Percentiles rank a stretch among this genome's conserved stretches.
These are phyloP conservation scores for Babyrousa celebensis DNA, from an alignment of 2,797 vertebrate species.

Conservation along the genomic window DNA sequence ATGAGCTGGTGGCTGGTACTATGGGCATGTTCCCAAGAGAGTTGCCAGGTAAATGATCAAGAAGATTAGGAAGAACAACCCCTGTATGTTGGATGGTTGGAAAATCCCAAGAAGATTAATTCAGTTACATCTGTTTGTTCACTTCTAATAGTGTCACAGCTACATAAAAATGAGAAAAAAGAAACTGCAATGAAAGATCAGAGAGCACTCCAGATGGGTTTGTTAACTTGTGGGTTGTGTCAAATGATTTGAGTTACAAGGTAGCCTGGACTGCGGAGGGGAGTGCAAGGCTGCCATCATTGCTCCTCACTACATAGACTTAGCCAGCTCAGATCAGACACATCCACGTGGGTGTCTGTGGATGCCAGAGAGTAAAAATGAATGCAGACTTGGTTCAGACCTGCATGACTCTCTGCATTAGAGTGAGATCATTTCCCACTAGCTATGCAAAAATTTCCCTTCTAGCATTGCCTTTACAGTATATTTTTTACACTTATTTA, in stretches of 20 bases:
- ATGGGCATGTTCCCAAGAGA: constrained; percentile 33
- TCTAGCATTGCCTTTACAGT: neutral
- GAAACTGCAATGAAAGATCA: neutral
- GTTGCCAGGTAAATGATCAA: constrained; percentile 34
- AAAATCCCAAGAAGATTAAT: constrained; percentile 75
- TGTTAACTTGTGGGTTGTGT: neutral
- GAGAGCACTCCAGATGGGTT: rapidly evolving
- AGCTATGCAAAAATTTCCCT: neutral
- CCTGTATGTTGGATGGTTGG: neutral
- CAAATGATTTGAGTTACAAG: neutral
- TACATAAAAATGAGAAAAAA: constrained; percentile 3
- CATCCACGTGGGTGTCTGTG: neutral
- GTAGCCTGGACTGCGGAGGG: neutral
- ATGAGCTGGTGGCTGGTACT: constrained; percentile 7
- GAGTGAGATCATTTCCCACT: neutral
- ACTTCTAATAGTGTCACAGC: constrained; percentile 47
- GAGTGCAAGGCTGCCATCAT: neutral
- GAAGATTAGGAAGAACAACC: constrained; percentile 66
- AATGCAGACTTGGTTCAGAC: neutral
- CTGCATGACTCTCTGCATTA: neutral
- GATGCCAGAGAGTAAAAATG: neutral
- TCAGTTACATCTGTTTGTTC: constrained; percentile 48
- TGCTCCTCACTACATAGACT: too few species aligned
- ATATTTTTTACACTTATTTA: neutral
- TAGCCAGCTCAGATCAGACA: neutral